phyloP scores from a whole-genome alignment of 37 sponge, comb jelly and placozoan genomes.

The Mnemiopsis leidyi region DNA sequence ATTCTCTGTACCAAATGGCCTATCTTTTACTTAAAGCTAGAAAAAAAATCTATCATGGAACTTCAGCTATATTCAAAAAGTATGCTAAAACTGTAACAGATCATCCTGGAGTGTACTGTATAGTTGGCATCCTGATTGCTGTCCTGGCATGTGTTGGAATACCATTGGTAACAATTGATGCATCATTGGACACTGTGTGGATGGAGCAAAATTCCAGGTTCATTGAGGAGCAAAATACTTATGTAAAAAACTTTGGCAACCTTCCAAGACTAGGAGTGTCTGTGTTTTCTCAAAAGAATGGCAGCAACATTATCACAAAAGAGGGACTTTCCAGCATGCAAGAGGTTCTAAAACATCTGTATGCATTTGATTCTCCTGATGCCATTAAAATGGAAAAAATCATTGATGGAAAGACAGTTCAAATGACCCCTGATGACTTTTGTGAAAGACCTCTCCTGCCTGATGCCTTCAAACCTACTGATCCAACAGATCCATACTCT shows the following conservation, averaged over 20 bases:
- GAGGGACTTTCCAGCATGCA: neutral
- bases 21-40: constrained; percentile 51
- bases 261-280: constrained; percentile 47
- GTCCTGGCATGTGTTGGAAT: constrained; percentile 33
- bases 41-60: constrained; percentile 60
- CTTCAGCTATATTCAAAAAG: neutral
- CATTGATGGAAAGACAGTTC: constrained; percentile 10
- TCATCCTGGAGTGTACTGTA: constrained; percentile 56
- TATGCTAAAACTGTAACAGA: constrained; percentile 44
- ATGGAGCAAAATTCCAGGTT: constrained; percentile 48
- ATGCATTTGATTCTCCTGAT: constrained; percentile 60
- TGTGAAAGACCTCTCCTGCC: constrained; percentile 51
- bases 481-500: constrained; percentile 49
- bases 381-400: constrained; percentile 16
- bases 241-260: constrained; percentile 22
- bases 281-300: constrained; percentile 1
- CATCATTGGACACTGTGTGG: constrained; percentile 34
- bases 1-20: neutral
- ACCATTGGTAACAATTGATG: constrained; percentile 23
- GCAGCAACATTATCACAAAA: constrained; percentile 4
- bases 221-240: constrained; percentile 23
- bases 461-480: neutral
- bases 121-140: constrained; percentile 21
- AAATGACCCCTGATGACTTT: constrained; percentile 36
- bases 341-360: constrained; percentile 37